These are phyloP conservation scores for Protosalanx chinensis DNA, from an alignment of 2,797 vertebrate species.

Conservation along the genomic window DNA sequence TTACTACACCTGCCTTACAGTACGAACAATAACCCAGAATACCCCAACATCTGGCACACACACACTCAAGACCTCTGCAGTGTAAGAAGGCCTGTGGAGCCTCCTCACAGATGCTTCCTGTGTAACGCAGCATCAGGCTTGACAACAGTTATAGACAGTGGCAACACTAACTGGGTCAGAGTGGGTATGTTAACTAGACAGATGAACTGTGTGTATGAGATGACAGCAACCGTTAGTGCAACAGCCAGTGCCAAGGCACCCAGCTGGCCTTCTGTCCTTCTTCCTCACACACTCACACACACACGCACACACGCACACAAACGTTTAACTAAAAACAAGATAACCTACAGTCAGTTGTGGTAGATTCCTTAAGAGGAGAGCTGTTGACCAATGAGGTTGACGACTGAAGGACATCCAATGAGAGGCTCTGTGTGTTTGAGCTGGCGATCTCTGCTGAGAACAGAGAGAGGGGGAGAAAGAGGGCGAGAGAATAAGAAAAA, in stretches of 20 bases:
- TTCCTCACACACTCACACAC: background rate
- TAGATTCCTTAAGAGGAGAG: conserved; percentile 76
- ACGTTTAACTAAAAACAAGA: background rate
- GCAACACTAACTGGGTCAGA: background rate
- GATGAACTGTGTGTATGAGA: conserved; percentile 2
- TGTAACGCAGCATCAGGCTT: background rate
- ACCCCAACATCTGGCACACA: background rate
- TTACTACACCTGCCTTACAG: background rate
- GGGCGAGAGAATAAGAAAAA: background rate
- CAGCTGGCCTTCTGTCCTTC: background rate
- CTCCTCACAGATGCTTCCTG: conserved; percentile 11
- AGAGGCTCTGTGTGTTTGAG: conserved; percentile 44
- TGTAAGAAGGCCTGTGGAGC: background rate
- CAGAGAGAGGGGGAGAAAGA: background rate
- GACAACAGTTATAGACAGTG: background rate
- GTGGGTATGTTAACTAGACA: background rate
- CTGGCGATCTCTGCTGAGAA: conserved; percentile 39
- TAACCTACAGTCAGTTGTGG: conserved; percentile 71
- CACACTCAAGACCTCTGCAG: background rate
- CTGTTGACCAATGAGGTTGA: conserved; percentile 77
- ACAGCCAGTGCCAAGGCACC: background rate
- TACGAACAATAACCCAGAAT: background rate
- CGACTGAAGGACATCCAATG: conserved; percentile 74
- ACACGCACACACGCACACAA: background rate
- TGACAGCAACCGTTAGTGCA: background rate